Base-by-base conservation (phyloP, 2,113 vertebrate genomes). In the Anolis sagrei region DNA sequence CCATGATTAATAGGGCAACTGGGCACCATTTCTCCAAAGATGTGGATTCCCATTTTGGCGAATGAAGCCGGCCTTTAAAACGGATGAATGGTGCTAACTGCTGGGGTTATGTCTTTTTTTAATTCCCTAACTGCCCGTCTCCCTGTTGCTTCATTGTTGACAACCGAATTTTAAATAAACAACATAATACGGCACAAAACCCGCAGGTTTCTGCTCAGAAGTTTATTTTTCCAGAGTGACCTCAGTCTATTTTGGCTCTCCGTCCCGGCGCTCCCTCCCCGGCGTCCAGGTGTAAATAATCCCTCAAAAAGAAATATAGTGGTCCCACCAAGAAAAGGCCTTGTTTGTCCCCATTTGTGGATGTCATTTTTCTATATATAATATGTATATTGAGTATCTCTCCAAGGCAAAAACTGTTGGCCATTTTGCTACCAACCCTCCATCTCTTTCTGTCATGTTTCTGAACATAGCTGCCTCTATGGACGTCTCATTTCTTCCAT, bases 231-330 rank as follows among this genome's bases (percentile, higher is more conserved):
- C 86, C 93, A 94, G 89, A 76, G 92, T 92, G 90, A 82, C 93
- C 90, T 93, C 92, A 90, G 93, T 92, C 93, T 88, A 76, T 91
- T 86, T 94, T 93, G 94, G 93, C 93, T 49, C 84, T 86, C 92
- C 86, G 36, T 11, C 90, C 86, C 64, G 27, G 1, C 85, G 76
- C 84, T 93, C 92, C 92, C 84, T 93, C 92, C 92, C 89, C 51
- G 89, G 89, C 91, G 90, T 92, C 92, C 89, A 91, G 93, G 91
- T 93, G 93, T 94, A 93, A 95, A 94, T 92, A 95, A 94, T 93
- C 92, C 93, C 51, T 25, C n/a, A 25, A 91, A 94, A 93, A 94
- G 92, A 90, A 91, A 25, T 23, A 70, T 90, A 92, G 14, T 94
- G 90, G 91, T 0, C 91, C 91, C 93, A 75, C 79, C 92, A 92